Conservation (phyloP, 2,888 invertebrate species). For the Lepidonotus clava region DNA sequence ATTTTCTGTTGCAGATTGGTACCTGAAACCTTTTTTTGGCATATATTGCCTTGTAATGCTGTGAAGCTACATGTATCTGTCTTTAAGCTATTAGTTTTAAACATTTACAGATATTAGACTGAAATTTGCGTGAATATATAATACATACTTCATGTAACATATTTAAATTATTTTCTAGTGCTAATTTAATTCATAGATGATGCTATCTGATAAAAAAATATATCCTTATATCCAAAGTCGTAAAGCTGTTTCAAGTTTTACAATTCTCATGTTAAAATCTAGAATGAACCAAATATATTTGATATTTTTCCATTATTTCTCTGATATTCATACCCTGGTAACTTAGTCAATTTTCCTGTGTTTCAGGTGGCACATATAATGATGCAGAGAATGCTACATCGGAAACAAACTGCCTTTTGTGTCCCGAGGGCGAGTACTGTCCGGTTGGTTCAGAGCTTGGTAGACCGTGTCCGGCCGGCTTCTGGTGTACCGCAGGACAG, state of each 20-base stretch:
- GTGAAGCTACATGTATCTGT: too few relatives aligned
- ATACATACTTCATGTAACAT: too few relatives aligned
- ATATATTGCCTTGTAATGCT: too few relatives aligned
- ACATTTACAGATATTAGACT: too few relatives aligned
- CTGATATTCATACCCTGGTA: background rate
- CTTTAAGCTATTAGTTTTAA: too few relatives aligned
- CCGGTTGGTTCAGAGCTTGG: slow-evolving; percentile 69
- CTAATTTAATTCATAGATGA: too few relatives aligned
- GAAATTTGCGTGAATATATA: too few relatives aligned
- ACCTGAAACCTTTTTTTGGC: too few relatives aligned
- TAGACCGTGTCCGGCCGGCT: slow-evolving; percentile 70
- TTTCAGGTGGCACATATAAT: slow-evolving; percentile 75
- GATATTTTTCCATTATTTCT: background rate
- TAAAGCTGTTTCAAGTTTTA: background rate
- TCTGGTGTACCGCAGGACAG: slow-evolving; percentile 72
- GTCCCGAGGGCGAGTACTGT: slow-evolving; percentile 75
- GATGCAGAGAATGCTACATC: slow-evolving; percentile 68
- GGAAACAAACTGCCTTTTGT: slow-evolving; percentile 69
- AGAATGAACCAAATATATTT: background rate
- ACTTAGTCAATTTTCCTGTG: background rate
- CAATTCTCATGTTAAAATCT: background rate
- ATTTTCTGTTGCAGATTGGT: too few relatives aligned
- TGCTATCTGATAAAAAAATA: background rate
- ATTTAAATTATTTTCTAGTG: too few relatives aligned
- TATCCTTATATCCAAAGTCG: background rate